Percentiles rank a stretch among this genome's conserved stretches.
phyloP scores from a whole-genome alignment of 2,888 invertebrate genomes.

The Tupiocoris notatus region DNA sequence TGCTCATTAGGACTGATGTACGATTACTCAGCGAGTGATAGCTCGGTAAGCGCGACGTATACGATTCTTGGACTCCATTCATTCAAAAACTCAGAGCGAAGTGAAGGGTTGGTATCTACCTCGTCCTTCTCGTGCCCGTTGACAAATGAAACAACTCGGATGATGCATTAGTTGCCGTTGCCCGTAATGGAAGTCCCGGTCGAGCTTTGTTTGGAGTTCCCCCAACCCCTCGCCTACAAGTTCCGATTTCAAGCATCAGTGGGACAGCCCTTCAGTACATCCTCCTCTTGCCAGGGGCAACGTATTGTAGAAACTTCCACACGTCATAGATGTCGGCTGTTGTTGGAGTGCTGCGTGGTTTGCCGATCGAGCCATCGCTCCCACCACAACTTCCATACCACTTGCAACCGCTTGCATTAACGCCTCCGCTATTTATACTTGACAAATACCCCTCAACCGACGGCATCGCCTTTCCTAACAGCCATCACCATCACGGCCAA shows the following conservation, averaged over 20 bases:
- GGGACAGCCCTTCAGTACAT: constrained; percentile 2
- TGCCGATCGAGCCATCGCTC: no score
- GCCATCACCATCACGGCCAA: not conserved
- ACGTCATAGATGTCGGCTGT: no score
- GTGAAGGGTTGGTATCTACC: not conserved
- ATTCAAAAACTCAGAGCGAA: not conserved
- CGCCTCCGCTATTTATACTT: constrained; percentile 35
- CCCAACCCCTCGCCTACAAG: constrained; percentile 7
- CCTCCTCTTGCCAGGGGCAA: no score
- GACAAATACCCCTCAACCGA: constrained; percentile 19
- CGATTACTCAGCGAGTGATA: not conserved
- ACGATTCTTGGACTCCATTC: constrained; percentile 17
- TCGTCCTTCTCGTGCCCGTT: constrained; percentile 1
- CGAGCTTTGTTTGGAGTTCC: constrained; percentile 31
- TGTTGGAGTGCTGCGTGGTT: constrained; percentile 3
- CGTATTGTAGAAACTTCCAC: no score
- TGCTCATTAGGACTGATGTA: constrained; percentile 26
- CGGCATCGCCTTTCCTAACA: not conserved
- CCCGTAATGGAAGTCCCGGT: constrained; percentile 20
- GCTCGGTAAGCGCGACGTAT: constrained; percentile 4
- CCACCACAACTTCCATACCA: no score
- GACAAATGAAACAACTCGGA: constrained; percentile 37
- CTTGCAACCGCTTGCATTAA: constrained; percentile 34
- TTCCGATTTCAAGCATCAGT: not conserved
- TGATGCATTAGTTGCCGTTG: constrained; percentile 30